Base-by-base conservation (phyloP, 2,888 invertebrate species). In the Arenicola marina region DNA sequence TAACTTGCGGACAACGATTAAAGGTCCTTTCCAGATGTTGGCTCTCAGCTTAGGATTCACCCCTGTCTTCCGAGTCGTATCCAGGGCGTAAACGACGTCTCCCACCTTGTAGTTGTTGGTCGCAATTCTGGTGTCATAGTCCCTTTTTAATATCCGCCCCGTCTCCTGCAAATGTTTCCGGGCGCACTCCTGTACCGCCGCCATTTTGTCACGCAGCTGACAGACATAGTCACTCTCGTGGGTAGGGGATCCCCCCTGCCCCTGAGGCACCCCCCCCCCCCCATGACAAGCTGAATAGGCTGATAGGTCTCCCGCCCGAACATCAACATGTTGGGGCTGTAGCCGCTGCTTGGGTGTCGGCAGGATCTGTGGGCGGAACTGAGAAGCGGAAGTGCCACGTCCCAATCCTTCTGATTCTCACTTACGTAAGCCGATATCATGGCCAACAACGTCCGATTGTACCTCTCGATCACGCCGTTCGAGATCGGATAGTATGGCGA, bases 391-490 rank as follows among this genome's bases (percentile, higher is more conserved):
- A 58, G 11, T 4, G 11, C 4, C 11, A 56, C 48, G 26, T 51
- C 48, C 58, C 58, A 58, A 28, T 58, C 28, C n/a, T 31, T 11
- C 28, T 54, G 46, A 31, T 34, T 58, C 31, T 51, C 26, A 29
- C 7, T 31, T 11, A 54, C 58, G 4, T 15, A 11, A 15, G 11
- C 31, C 48, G 4, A 21, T 7, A 58, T 7, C 58, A 58, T 53
- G 7, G 46, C 4, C 7, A 28, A 11, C 29, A 58, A 53, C 4
- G 58, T 58, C 29, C 15, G 46, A 24, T 58, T 48, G 4, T 4
- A 58, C 4, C 58, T 15, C 29, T 58, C 58, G 24, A 15, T 26
- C 7, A 54, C n/a, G 4, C 58, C 45, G 29, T 58, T 54, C 18
- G 58, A 43, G 7, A 4, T 11, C 11, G 58, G 48, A 7, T 58